These are phyloP conservation scores for Eretmocerus hayati DNA, from an alignment of 2,888 invertebrate genomes.

Conservation along the genomic window DNA sequence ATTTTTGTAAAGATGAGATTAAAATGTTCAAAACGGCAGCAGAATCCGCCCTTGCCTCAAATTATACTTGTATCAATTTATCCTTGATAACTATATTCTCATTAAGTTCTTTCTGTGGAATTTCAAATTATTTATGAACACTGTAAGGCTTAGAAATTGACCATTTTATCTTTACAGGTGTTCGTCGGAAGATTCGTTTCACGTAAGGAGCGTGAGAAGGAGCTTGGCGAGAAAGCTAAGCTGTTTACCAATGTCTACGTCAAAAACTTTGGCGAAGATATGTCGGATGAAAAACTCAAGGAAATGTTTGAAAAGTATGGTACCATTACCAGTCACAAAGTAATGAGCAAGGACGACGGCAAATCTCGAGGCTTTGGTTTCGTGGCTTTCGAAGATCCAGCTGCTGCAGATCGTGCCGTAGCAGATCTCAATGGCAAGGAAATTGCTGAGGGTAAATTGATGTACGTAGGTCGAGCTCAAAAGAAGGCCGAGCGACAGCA, in stretches of 20 bases:
- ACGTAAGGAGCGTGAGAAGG: constrained; percentile 95
- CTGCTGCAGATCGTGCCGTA: constrained; percentile 90
- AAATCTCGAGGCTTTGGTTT: constrained; percentile 98
- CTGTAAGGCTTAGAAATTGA: too few species aligned
- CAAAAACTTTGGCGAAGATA: constrained; percentile 96
- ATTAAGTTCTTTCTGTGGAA: too few species aligned
- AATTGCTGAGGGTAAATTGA: constrained; percentile 72
- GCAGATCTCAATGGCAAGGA: constrained; percentile 87
- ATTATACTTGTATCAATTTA: too few species aligned
- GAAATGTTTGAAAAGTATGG: constrained; percentile 92
- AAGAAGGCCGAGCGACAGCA: constrained; percentile 99
- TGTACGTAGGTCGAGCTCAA: constrained; percentile 97
- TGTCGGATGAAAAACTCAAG: constrained; percentile 80
- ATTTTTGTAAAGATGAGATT: too few species aligned
- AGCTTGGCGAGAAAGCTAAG: constrained; percentile 93
- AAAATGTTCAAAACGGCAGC: too few species aligned
- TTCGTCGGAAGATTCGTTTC: constrained; percentile 98
- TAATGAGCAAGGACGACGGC: constrained; percentile 89
- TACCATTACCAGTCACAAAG: constrained; percentile 84
- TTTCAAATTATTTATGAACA: too few species aligned
- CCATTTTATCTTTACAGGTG: too few species aligned
- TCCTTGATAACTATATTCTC: too few species aligned
- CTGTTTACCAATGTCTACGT: constrained; percentile 97
- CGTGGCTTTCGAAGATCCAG: constrained; percentile 95
- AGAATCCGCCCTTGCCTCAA: too few species aligned